Evolutionary conservation across 2,888 invertebrate species (phyloP).

Genomic region (Alloscopus bannaensis): DNA sequence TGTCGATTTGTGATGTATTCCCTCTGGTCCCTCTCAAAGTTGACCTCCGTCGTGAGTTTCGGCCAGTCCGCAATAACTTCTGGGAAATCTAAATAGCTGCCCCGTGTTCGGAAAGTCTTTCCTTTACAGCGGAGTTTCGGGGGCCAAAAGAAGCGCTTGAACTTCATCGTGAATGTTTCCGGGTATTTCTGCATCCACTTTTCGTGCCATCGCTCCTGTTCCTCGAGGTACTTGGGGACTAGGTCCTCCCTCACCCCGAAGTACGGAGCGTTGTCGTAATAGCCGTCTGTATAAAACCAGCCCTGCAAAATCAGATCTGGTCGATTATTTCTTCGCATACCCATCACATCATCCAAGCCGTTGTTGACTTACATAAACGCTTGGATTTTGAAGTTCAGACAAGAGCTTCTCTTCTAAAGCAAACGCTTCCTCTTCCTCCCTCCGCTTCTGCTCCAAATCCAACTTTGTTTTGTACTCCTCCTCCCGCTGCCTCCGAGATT

Average conservation of each 20-base stretch:
- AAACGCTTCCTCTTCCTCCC: slow-evolving; percentile 27
- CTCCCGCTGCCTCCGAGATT: slow-evolving; percentile 47
- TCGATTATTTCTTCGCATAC: too few relatives aligned
- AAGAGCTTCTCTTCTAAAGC: slow-evolving; percentile 39
- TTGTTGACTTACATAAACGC: slow-evolving; percentile 38
- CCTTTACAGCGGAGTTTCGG: slow-evolving; percentile 47
- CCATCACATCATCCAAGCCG: too few relatives aligned
- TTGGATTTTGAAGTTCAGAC: slow-evolving; percentile 59
- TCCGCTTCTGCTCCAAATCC: slow-evolving; percentile 26
- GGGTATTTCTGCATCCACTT: slow-evolving; percentile 54
- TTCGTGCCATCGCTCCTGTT: slow-evolving; percentile 47
- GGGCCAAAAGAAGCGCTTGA: slow-evolving; percentile 62
- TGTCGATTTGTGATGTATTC: slow-evolving; percentile 45
- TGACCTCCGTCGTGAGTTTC: slow-evolving; percentile 30
- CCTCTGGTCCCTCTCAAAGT: slow-evolving; percentile 45
- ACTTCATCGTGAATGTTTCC: slow-evolving; percentile 58
- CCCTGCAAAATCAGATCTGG: slow-evolving; percentile 32
- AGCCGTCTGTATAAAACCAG: slow-evolving; percentile 61
- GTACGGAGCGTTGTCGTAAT: slow-evolving; percentile 51
- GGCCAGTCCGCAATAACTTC: slow-evolving; percentile 64
- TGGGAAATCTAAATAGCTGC: slow-evolving; percentile 62
- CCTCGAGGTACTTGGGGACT: slow-evolving; percentile 10
- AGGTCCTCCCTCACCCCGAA: slow-evolving; percentile 58
- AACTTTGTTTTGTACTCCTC: slow-evolving; percentile 34
- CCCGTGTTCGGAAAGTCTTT: slow-evolving; percentile 57